Percentiles rank a stretch among this genome's conserved stretches.
Evolutionary conservation across 2,797 vertebrate genomes (phyloP).

Genomic region (Oryzias sinensis): DNA sequence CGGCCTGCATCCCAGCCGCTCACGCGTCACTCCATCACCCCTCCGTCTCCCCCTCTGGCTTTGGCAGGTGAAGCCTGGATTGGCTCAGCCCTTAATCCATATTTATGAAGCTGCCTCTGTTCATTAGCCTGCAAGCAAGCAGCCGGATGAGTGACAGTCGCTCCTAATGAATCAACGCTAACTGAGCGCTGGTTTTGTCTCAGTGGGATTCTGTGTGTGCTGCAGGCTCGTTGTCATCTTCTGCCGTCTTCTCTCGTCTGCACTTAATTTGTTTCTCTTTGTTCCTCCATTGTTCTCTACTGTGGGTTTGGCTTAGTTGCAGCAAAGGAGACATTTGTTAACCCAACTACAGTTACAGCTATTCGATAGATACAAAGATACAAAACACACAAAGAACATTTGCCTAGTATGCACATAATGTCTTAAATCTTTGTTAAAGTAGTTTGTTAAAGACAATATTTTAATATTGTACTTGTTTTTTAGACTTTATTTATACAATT

Average conservation of each 20-base stretch:
- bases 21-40: too few relatives aligned
- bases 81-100: not conserved
- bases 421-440: too few relatives aligned
- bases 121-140: constrained; percentile 6
- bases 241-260: too few relatives aligned
- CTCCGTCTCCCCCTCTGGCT: not conserved
- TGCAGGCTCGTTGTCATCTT: not conserved
- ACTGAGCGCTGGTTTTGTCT: not conserved
- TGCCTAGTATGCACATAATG: too few relatives aligned
- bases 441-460: too few relatives aligned
- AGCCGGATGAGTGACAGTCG: constrained; percentile 4
- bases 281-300: not conserved
- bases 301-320: not conserved
- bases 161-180: constrained; percentile 12
- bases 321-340: not conserved
- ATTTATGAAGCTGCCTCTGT: constrained; percentile 11
- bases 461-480: too few relatives aligned
- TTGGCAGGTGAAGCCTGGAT: not conserved
- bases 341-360: not conserved
- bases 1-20: too few relatives aligned
- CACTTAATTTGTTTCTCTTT: too few relatives aligned
- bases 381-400: too few relatives aligned
- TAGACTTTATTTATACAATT: too few relatives aligned
- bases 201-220: not conserved
- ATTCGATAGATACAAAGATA: too few relatives aligned